A percentile compares a stretch with the other conserved stretches of the same genome.
phyloP scores from a whole-genome alignment of 2,888 invertebrate genomes.

The Drosophila kambysellisi region DNA sequence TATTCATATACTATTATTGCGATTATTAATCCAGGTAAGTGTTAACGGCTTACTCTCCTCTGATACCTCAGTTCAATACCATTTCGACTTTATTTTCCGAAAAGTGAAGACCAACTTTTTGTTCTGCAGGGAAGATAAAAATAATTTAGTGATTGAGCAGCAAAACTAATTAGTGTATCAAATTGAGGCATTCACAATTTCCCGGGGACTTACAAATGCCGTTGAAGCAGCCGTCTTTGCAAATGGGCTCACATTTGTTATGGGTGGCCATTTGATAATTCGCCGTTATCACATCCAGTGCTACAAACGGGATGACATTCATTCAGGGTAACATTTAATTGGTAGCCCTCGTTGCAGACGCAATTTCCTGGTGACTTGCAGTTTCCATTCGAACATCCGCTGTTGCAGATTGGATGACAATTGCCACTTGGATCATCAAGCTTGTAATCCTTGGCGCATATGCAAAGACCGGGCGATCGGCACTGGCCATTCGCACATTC shows the following conservation, averaged over 20 bases:
- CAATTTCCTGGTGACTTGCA: no score
- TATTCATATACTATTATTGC: background rate
- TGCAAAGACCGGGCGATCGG: constrained; percentile 69
- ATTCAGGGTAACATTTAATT: constrained; percentile 24
- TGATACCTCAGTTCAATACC: constrained; percentile 40
- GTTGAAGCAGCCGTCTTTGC: constrained; percentile 69
- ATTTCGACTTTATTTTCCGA: constrained; percentile 48
- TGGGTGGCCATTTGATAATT: constrained; percentile 35
- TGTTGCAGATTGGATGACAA: constrained; percentile 85
- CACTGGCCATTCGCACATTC: constrained; percentile 79
- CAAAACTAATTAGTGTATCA: background rate
- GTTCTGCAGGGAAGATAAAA: constrained; percentile 36
- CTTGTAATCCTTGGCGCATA: constrained; percentile 56
- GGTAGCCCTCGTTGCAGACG: constrained; percentile 75
- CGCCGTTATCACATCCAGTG: constrained; percentile 57
- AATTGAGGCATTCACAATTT: constrained; percentile 88
- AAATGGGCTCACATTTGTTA: constrained; percentile 52
- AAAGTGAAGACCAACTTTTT: constrained; percentile 43
- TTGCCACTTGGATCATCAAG: constrained; percentile 42
- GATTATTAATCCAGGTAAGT: background rate
- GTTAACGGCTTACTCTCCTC: background rate
- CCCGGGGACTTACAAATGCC: constrained; percentile 88
- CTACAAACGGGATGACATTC: background rate
- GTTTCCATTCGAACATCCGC: no score
- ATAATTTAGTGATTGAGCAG: background rate